Base-by-base conservation (phyloP, 2,797 vertebrate genomes). In the Sebastes ruberrimus region DNA sequence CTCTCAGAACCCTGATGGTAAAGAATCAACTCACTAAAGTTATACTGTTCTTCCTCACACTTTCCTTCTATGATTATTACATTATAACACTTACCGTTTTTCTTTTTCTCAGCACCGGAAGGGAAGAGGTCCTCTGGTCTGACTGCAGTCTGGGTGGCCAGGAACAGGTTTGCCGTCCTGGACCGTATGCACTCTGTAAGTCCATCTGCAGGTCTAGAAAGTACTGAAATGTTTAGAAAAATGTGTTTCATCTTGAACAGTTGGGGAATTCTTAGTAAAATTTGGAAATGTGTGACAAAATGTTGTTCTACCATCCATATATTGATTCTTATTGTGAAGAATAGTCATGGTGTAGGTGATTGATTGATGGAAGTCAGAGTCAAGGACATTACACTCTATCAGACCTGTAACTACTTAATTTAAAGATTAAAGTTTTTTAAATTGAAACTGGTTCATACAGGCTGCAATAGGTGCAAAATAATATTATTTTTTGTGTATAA, bases 151-250 rank as follows among this genome's bases (percentile, higher is more conserved):
- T 99, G 98, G 98, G 98, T 99, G 28, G 98, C 98, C 49, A 96
- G 98, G 59, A 99, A 99, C 93, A 94, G 98, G 49, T 99, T 99
- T 81, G 98, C 98, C 0, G 98, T 99, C 60, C 90, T 99, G 91
- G 98, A 99, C 84, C 96, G 98, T 4, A 99, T 99, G 98, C 98
- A 99, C 90, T 99, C 97, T 71, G 98, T 99, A 91, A 97, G 97
- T 88, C 6, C 2, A 4, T 70, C 3, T 82, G 1, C 23, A 72
- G 16, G 7, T 63, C 63, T 28, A 46, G 8, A 18, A 18, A 33
- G 14, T 23, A 35, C 10, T 3, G 11, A 32, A 30, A 22, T 64
- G 0, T 46, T 27, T 56, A 1, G 10, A 8, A 13, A 25, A 10
- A 55, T 30, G 30, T 30, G 0, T 28, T n/a, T 22, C 0, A 33